Evolutionary conservation across 2,797 vertebrate genomes (phyloP).

Genomic region (Acanthurus lineatus): DNA sequence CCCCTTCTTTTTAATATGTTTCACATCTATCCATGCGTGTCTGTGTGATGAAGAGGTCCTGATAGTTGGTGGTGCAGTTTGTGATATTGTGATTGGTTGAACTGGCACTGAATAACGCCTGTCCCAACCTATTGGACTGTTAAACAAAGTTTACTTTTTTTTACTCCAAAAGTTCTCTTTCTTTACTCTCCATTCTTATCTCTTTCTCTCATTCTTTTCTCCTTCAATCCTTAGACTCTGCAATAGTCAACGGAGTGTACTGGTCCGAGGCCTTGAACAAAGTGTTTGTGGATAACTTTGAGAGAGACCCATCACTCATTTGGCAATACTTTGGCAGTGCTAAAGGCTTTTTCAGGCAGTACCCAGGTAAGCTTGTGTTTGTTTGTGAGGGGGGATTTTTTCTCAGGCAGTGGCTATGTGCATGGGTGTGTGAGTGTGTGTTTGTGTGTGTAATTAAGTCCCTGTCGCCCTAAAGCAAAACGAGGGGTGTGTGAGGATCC

Average conservation of each 20-base stretch:
- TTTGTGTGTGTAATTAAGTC: conserved; percentile 59
- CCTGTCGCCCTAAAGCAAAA: conserved; percentile 45
- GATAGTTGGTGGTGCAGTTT: conserved; percentile 25
- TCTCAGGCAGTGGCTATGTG: background rate
- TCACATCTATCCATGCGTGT: conserved; percentile 16
- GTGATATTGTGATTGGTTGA: conserved; percentile 34
- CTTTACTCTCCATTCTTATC: background rate
- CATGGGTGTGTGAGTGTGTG: conserved; percentile 30
- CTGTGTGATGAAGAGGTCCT: conserved; percentile 44
- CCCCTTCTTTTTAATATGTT: conserved; percentile 26
- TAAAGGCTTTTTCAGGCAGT: conserved; percentile 96
- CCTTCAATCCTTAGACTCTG: conserved; percentile 86
- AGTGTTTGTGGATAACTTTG: conserved; percentile 97
- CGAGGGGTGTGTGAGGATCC: conserved; percentile 31
- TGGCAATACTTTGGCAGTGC: conserved; percentile 97
- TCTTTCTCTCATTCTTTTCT: conserved; percentile 13
- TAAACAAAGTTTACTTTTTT: conserved; percentile 18
- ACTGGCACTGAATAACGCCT: conserved; percentile 8
- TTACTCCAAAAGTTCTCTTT: background rate
- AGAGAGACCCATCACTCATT: conserved; percentile 94
- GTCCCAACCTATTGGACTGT: conserved; percentile 5
- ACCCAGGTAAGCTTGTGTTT: conserved; percentile 89
- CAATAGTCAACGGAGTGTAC: conserved; percentile 94
- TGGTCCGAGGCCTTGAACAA: conserved; percentile 97
- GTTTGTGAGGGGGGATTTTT: conserved; percentile 5